phyloP scores from a whole-genome alignment of 2,888 invertebrate genomes.

The Pantelozetes paolii region DNA sequence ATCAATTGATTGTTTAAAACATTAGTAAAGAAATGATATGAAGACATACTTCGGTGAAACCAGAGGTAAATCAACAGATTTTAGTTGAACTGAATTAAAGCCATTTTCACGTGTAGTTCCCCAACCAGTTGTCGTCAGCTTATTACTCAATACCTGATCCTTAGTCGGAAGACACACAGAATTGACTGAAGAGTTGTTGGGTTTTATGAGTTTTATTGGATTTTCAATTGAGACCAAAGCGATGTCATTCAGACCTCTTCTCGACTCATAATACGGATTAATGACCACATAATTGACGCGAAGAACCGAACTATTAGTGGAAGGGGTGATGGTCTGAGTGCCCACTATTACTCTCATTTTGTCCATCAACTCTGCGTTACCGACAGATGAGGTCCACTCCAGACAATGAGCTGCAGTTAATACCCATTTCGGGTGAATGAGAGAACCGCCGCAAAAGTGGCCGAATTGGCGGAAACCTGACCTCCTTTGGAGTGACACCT shows the following conservation, averaged over 20 bases:
- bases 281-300: background rate
- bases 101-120: constrained; percentile 41
- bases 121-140: constrained; percentile 41
- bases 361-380: background rate
- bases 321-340: background rate
- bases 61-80: constrained; percentile 40
- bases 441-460: constrained; percentile 43
- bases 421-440: constrained; percentile 38
- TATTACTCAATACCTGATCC: background rate
- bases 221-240: constrained; percentile 35
- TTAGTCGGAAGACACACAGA: constrained; percentile 15
- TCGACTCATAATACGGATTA: constrained; percentile 15
- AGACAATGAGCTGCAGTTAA: constrained; percentile 44
- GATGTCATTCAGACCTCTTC: constrained; percentile 38
- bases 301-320: background rate
- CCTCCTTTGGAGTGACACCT: constrained; percentile 40
- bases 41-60: constrained; percentile 32
- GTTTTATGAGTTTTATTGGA: background rate
- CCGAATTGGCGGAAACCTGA: background rate
- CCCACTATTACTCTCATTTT: background rate
- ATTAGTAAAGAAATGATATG: too few species aligned
- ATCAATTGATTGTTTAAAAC: background rate
- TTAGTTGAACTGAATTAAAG: constrained; percentile 11
- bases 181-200: background rate
- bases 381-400: background rate